Evolutionary conservation across 2,888 invertebrate genomes (phyloP).

Genomic region (Marronus borbonicus): DNA sequence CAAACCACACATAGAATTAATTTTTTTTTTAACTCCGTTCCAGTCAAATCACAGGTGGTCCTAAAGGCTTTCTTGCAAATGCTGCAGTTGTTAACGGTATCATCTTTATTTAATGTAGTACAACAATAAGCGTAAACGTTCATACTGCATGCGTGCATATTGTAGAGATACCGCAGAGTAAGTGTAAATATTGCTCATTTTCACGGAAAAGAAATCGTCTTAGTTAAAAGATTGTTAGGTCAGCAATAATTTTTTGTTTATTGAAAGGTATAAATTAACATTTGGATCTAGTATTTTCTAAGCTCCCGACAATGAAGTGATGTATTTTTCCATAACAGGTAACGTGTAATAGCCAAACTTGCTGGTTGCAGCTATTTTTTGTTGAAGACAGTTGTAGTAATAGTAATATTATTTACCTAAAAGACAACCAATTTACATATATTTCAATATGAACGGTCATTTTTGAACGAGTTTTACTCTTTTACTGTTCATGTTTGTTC

Average conservation of each 20-base stretch:
- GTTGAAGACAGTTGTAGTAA: not conserved
- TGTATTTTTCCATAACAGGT: not conserved
- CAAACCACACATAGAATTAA: too few relatives aligned
- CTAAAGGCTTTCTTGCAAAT: too few relatives aligned
- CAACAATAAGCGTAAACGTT: too few relatives aligned
- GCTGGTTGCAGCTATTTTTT: not conserved
- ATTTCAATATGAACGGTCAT: slow-evolving; percentile 42
- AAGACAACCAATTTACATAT: slow-evolving; percentile 35
- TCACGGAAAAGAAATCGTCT: too few relatives aligned
- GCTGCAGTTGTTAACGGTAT: too few relatives aligned
- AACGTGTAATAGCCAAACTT: not conserved
- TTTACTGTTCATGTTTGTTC: slow-evolving; percentile 20
- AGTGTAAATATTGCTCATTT: too few relatives aligned
- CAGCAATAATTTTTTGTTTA: not conserved
- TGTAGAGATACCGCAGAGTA: too few relatives aligned
- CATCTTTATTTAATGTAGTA: too few relatives aligned
- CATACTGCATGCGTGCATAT: too few relatives aligned
- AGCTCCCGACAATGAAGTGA: not conserved
- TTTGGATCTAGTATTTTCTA: not conserved
- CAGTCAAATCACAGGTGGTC: too few relatives aligned
- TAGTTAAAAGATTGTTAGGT: too few relatives aligned
- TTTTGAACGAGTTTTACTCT: slow-evolving; percentile 43
- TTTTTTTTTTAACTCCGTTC: too few relatives aligned
- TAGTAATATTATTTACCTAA: slow-evolving; percentile 15
- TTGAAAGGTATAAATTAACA: not conserved